These are phyloP conservation scores for Terebella lapidaria DNA, from an alignment of 2,888 invertebrate genomes.

Conservation along the genomic window DNA sequence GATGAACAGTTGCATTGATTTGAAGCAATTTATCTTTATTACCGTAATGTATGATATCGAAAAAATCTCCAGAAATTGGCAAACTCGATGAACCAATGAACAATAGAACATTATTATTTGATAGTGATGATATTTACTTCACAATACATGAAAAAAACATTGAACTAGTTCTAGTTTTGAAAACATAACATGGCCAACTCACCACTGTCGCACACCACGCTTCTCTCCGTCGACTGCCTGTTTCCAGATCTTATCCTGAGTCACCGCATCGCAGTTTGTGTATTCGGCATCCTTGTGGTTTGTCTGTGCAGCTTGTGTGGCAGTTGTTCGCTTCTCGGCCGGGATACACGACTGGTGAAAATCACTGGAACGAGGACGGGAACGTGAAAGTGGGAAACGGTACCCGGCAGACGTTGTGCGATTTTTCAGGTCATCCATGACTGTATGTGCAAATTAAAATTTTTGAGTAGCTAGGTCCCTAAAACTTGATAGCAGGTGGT, in stretches of 20 bases:
- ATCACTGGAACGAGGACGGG: conserved; percentile 2
- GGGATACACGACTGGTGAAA: neutral
- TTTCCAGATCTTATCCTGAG: conserved; percentile 5
- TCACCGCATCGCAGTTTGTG: neutral
- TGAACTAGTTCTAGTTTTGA: neutral
- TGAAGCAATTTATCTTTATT: neutral
- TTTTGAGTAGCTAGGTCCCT: too few relatives aligned
- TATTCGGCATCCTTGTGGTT: neutral
- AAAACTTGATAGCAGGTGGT: too few relatives aligned
- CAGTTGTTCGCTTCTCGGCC: neutral
- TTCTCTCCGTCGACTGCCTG: conserved; percentile 1
- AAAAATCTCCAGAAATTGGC: too few relatives aligned
- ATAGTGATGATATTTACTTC: too few relatives aligned
- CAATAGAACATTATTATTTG: neutral
- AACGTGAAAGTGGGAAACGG: neutral
- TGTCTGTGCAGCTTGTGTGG: neutral
- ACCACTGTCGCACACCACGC: neutral
- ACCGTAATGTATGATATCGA: neutral
- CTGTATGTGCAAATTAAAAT: too few relatives aligned
- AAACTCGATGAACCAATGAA: neutral
- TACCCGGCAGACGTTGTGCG: conserved; percentile 4
- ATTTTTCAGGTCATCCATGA: neutral
- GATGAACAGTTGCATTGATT: too few relatives aligned
- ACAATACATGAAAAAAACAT: neutral
- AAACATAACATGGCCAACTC: too few relatives aligned